Evolutionary conservation across 2,888 invertebrate species (phyloP).

Genomic region (Lasiommata megera): DNA sequence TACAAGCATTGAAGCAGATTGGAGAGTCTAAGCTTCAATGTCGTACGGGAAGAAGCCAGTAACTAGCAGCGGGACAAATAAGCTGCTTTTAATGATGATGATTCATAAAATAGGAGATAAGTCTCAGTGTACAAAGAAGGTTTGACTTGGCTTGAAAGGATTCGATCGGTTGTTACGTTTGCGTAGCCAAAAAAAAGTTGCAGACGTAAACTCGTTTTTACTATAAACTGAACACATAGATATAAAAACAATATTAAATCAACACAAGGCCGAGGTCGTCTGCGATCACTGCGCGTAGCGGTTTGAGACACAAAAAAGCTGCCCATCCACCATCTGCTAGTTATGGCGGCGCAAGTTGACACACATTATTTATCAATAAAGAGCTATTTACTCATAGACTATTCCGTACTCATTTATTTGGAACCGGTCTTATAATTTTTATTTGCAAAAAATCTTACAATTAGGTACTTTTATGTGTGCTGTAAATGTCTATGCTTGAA

Average conservation of each 20-base stretch:
- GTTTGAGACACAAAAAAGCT: slow-evolving; percentile 14
- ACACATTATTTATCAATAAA: neutral
- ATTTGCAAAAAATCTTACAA: no score
- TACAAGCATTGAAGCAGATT: no score
- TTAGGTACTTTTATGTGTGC: no score
- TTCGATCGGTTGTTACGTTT: neutral
- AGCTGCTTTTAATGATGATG: no score
- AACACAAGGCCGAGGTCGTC: slow-evolving; percentile 55
- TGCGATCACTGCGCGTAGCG: slow-evolving; percentile 36
- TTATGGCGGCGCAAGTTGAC: neutral
- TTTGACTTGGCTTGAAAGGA: no score
- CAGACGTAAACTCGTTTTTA: slow-evolving; percentile 1
- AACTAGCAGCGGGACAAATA: no score
- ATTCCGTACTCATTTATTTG: neutral
- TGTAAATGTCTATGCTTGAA: no score
- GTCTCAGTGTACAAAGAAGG: neutral
- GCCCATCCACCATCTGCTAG: neutral
- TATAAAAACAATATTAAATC: slow-evolving; percentile 43
- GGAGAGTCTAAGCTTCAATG: no score
- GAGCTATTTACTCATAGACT: neutral
- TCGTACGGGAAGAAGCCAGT: no score
- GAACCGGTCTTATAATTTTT: neutral
- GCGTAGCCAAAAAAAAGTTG: neutral
- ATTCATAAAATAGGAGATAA: no score
- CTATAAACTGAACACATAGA: slow-evolving; percentile 10